Conservation (phyloP, 2,888 invertebrate genomes). For the Synergus umbraculus region DNA sequence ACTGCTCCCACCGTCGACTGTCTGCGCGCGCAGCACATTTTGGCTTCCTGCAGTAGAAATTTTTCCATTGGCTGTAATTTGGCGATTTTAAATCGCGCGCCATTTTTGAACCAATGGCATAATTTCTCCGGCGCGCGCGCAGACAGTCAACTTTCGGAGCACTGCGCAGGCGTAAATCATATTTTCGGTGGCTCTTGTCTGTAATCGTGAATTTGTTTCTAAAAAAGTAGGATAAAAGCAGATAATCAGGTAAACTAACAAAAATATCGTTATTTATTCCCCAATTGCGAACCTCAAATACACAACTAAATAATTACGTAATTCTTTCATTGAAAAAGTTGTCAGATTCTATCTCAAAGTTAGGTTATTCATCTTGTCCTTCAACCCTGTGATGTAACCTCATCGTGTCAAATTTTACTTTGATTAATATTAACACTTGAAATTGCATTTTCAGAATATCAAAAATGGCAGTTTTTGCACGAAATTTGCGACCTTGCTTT, state of each 20-base stretch:
- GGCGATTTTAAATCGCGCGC: too few species aligned
- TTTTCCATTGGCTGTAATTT: too few species aligned
- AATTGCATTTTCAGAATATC: background rate
- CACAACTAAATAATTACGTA: too few species aligned
- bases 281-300: background rate
- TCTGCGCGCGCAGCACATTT: too few species aligned
- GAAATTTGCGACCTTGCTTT: constrained; percentile 69
- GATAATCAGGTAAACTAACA: background rate
- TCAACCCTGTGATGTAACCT: constrained; percentile 30
- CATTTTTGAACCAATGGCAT: too few species aligned
- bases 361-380: constrained; percentile 28
- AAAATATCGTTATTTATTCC: background rate
- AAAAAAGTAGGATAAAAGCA: background rate
- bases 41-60: too few species aligned
- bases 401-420: background rate
- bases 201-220: background rate
- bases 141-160: too few species aligned
- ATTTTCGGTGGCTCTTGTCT: too few species aligned
- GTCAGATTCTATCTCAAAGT: background rate
- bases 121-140: too few species aligned
- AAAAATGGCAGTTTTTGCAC: constrained; percentile 69
- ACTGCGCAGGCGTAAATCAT: too few species aligned
- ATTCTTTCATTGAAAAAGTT: background rate
- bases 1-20: too few species aligned
- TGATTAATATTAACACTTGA: background rate